Base-by-base conservation (phyloP, 2,113 vertebrate genomes). In the Phocoena phocoena region DNA sequence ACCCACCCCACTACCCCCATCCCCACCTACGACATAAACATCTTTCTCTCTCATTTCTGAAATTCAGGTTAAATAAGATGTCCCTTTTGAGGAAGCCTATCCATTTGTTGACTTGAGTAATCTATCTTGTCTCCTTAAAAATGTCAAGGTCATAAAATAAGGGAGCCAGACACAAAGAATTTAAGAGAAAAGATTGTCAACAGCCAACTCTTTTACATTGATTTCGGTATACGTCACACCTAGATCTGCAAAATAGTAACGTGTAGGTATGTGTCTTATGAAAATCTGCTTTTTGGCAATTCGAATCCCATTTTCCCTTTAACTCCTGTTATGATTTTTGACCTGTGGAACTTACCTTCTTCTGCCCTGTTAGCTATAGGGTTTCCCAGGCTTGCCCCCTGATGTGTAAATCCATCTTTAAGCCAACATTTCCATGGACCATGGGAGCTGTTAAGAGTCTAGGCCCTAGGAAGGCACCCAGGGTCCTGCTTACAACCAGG, bases 101-200 rank as follows among this genome's bases (percentile, higher is more conserved):
- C 73, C 31, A 55, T n/a, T 58, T 71, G 74, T 74, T 47, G 41
- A 74, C 23, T 41, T 28, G 18, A 82, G 83, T 77, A 31, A 85
- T 85, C 81, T 44, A 80, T 41, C 41, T 63, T 14, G 28, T 74
- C 50, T 87, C 55, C 76, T 90, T 84, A 71, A 88, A 87, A 87
- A 70, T 47, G 18, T 79, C 53, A 95, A 33, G 58, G 58, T 93
- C 77, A 36, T 74, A 76, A 96, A 90, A 76, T 67, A 76, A 88
- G 76, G 76, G 26, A 53, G 13, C 1, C 2, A 90, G 65, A 71
- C 44, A 7, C n/a, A 71, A 68, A 65, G 73, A 80, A 74, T 80
- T 74, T 58, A 88, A 58, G 58, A 53, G 26, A 63, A 94, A 73
- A 71, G 44, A 70, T 14, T 18, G 21, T 80, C 71, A 76, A 36